phyloP scores from a whole-genome alignment of 2,888 invertebrate species.

The Eristalis intricaria region DNA sequence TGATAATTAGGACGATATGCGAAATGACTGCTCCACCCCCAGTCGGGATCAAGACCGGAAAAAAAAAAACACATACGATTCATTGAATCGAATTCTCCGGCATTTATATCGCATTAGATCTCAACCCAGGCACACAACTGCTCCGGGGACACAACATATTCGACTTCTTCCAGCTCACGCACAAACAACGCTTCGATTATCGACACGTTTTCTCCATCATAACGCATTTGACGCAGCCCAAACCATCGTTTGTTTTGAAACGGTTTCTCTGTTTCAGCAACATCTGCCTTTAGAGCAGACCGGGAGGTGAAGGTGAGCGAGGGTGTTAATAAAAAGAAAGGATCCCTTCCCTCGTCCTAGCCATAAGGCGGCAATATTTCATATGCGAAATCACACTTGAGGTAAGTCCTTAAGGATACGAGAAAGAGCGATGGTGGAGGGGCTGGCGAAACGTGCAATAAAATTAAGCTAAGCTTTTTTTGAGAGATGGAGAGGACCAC shows the following conservation, averaged over 20 bases:
- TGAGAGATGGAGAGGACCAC: not conserved
- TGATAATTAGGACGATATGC: slow-evolving; percentile 39
- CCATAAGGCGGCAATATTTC: slow-evolving; percentile 29
- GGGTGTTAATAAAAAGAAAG: slow-evolving; percentile 32
- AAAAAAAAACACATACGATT: slow-evolving; percentile 8
- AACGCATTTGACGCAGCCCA: slow-evolving; percentile 50
- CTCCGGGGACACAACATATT: not conserved
- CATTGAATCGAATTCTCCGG: slow-evolving; percentile 62
- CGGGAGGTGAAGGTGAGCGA: slow-evolving; percentile 30
- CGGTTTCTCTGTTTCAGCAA: slow-evolving; percentile 38
- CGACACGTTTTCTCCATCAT: slow-evolving; percentile 69
- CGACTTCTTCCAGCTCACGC: not conserved
- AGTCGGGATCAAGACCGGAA: not conserved
- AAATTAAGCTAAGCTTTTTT: not conserved
- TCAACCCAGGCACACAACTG: slow-evolving; percentile 40
- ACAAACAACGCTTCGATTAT: slow-evolving; percentile 38
- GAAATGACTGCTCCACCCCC: not conserved
- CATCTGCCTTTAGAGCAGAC: slow-evolving; percentile 51
- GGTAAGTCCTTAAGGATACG: slow-evolving; percentile 20
- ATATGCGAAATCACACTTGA: slow-evolving; percentile 32
- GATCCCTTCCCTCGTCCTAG: not conserved
- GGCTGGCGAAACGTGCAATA: not conserved
- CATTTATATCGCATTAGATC: slow-evolving; percentile 66
- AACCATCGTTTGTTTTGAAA: slow-evolving; percentile 14
- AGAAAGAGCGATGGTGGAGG: not conserved